These are phyloP conservation scores for Octopus sinensis DNA, from an alignment of 1,140 invertebrate genomes.

Conservation along the genomic window DNA sequence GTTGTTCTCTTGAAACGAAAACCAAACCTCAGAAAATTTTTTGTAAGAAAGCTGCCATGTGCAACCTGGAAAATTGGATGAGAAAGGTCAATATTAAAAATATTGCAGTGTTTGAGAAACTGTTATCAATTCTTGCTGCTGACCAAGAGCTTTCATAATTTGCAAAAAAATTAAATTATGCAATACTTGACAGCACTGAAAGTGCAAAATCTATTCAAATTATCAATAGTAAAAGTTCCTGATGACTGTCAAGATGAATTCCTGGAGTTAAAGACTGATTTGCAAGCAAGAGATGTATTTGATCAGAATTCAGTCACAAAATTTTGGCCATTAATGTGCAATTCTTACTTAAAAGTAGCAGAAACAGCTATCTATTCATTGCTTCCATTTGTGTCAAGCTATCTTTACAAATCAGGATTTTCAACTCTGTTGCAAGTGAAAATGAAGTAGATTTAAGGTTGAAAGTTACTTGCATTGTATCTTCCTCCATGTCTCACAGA, in stretches of 20 bases:
- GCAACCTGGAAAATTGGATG: not conserved
- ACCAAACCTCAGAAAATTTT: not conserved
- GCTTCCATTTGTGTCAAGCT: not conserved
- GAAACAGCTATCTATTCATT: not conserved
- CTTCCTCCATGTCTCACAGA: not conserved
- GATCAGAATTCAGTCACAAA: slow-evolving; percentile 1
- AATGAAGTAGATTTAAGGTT: not conserved
- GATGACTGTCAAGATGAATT: slow-evolving; percentile 7
- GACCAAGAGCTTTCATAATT: slow-evolving; percentile 1
- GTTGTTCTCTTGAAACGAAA: not conserved
- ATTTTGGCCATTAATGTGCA: not conserved
- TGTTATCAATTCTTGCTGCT: slow-evolving; percentile 5
- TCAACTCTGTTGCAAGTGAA: not conserved
- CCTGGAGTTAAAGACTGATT: not conserved
- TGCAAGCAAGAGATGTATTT: not conserved
- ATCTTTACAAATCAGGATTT: slow-evolving; percentile 1
- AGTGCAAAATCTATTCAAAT: slow-evolving; percentile 8
- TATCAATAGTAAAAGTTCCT: not conserved
- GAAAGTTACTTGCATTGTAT: not conserved
- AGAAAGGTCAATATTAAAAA: not conserved
- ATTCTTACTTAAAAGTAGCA: not conserved
- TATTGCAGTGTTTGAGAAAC: slow-evolving; percentile 1
- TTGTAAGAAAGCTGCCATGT: not conserved
- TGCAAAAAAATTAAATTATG: slow-evolving; percentile 4
- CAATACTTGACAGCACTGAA: not conserved